A percentile compares a stretch with the other conserved stretches of the same genome.
phyloP scores from a whole-genome alignment of 2,797 vertebrate genomes.

The Eulemur mongoz region DNA sequence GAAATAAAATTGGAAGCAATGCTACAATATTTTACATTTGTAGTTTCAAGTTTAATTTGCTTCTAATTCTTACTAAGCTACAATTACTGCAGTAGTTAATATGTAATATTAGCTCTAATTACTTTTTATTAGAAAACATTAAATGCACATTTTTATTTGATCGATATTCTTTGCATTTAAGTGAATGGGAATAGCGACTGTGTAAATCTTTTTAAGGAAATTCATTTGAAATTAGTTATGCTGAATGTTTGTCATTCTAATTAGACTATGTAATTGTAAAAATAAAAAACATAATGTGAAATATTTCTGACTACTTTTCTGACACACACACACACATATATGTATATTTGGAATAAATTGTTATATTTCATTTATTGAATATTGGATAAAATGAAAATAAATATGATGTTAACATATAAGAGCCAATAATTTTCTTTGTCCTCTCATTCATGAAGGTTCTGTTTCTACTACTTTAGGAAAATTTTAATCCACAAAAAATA shows the following conservation, averaged over 20 bases:
- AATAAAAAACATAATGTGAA: not conserved
- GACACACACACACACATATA: too few species aligned
- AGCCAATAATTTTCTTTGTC: not conserved
- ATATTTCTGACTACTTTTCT: not conserved
- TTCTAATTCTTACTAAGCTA: not conserved
- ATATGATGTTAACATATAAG: not conserved
- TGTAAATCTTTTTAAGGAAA: not conserved
- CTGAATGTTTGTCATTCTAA: slow-evolving; percentile 5
- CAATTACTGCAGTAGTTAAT: not conserved
- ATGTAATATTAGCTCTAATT: not conserved
- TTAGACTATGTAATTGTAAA: not conserved
- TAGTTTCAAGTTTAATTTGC: slow-evolving; percentile 39
- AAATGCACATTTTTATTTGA: not conserved
- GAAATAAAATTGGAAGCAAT: slow-evolving; percentile 72
- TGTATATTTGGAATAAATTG: not conserved
- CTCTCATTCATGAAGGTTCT: not conserved
- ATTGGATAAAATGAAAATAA: not conserved
- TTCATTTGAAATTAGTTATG: slow-evolving; percentile 31
- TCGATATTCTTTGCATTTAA: not conserved
- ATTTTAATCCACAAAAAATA: not conserved
- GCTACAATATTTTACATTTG: slow-evolving; percentile 49
- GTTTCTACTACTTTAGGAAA: not conserved
- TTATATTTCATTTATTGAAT: not conserved
- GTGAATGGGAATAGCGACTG: not conserved
- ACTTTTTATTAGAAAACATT: slow-evolving; percentile 33